phyloP scores from a whole-genome alignment of 2,888 invertebrate genomes.

The Conistra vaccinii region DNA sequence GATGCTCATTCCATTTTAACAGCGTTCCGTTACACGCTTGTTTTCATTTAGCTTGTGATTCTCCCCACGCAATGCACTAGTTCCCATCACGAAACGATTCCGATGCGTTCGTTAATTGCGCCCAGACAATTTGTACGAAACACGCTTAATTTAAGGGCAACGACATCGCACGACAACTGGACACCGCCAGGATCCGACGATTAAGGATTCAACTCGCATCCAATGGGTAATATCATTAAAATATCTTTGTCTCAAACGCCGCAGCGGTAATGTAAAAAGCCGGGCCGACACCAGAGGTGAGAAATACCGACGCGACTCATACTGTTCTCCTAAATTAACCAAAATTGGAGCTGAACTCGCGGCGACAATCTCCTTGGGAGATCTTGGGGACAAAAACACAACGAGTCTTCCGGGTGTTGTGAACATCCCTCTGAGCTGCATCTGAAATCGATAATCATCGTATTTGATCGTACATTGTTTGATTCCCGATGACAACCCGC shows the following conservation, averaged over 20 bases:
- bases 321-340: conserved; percentile 80
- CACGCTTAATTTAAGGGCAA: conserved; percentile 88
- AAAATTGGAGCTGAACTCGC: conserved; percentile 78
- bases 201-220: conserved; percentile 89
- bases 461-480: conserved; percentile 89
- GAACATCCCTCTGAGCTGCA: conserved; percentile 74
- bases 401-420: conserved; percentile 72
- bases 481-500: conserved; percentile 86
- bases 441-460: conserved; percentile 82
- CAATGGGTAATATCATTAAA: conserved; percentile 90
- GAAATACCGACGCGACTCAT: conserved; percentile 84
- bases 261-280: conserved; percentile 85
- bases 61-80: conserved; percentile 87
- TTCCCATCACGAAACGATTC: conserved; percentile 83
- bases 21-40: conserved; percentile 83
- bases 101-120: conserved; percentile 86
- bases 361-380: conserved; percentile 71
- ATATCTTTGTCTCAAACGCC: conserved; percentile 89
- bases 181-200: conserved; percentile 81
- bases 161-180: conserved; percentile 83
- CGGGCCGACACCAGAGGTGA: conserved; percentile 86
- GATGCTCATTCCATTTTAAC: conserved; percentile 78
- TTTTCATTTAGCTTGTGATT: conserved; percentile 89
- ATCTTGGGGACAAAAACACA: conserved; percentile 69
- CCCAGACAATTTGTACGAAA: conserved; percentile 87